phyloP scores from a whole-genome alignment of 1,140 invertebrate species.

The Drosophila kanapiae region DNA sequence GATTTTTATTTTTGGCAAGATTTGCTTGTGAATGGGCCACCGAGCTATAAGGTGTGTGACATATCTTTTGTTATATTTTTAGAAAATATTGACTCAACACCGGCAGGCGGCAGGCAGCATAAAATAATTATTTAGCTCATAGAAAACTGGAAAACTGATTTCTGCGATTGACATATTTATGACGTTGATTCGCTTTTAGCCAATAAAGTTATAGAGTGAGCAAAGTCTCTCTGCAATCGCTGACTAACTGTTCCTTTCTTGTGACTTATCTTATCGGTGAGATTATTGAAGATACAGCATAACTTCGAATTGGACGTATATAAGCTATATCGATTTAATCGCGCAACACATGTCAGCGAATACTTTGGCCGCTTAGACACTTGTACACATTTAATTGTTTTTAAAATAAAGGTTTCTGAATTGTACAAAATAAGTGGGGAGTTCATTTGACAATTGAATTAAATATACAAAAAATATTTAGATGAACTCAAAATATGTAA shows the following conservation, averaged over 20 bases:
- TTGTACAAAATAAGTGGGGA: background rate
- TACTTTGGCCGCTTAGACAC: constrained; percentile 8
- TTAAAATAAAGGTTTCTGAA: background rate
- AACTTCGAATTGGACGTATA: constrained; percentile 38
- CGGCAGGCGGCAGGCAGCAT: constrained; percentile 4
- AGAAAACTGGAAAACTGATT: background rate
- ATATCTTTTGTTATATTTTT: constrained; percentile 20
- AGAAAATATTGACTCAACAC: constrained; percentile 6
- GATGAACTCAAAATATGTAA: no score
- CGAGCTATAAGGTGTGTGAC: constrained; percentile 28
- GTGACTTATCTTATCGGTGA: constrained; percentile 33
- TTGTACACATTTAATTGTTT: background rate
- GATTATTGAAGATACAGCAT: constrained; percentile 47
- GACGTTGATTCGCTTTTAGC: constrained; percentile 15
- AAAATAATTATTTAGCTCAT: constrained; percentile 24
- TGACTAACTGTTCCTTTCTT: background rate
- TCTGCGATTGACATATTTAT: constrained; percentile 14
- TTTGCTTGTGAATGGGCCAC: constrained; percentile 39
- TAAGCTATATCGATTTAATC: constrained; percentile 42
- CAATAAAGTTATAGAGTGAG: constrained; percentile 4
- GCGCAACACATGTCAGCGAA: constrained; percentile 20
- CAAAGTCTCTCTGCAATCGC: constrained; percentile 25
- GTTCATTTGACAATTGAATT: background rate
- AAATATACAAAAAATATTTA: no score
- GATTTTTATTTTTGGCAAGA: constrained; percentile 13